A percentile compares a stretch with the other conserved stretches of the same genome.
These are phyloP conservation scores for Cossypha caffra DNA, from an alignment of 2,797 vertebrate genomes.

Conservation along the genomic window DNA sequence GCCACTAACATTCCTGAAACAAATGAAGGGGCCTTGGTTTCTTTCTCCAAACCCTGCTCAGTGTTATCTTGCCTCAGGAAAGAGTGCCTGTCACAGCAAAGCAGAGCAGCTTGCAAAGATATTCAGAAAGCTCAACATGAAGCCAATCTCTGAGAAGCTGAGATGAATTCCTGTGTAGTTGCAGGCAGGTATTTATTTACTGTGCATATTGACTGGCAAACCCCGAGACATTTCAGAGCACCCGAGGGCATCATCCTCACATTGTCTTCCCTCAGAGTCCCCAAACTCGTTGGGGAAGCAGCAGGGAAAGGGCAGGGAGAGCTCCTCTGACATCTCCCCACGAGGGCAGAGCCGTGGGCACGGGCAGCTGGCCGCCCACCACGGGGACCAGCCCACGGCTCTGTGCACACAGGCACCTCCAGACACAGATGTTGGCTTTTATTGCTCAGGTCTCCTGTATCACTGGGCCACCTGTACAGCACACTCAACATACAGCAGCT, in stretches of 20 bases:
- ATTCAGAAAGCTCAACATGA: background rate
- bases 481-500: slow-evolving; percentile 60
- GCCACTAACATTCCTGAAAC: background rate
- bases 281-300: background rate
- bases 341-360: background rate
- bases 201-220: background rate
- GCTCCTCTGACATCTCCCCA: background rate
- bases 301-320: background rate
- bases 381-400: slow-evolving; percentile 24
- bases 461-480: slow-evolving; percentile 76
- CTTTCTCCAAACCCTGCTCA: background rate
- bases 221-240: background rate
- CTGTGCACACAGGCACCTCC: background rate
- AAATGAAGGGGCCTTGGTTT: background rate
- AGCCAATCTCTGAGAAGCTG: background rate
- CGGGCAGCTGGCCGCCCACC: slow-evolving; percentile 68
- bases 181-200: background rate
- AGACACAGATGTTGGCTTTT: slow-evolving; percentile 68
- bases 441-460: slow-evolving; percentile 65
- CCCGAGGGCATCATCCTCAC: background rate
- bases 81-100: background rate
- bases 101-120: background rate
- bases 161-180: background rate
- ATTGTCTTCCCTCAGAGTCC: background rate
- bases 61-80: background rate